phyloP scores from a whole-genome alignment of 1,140 invertebrate genomes.

The Cydia splendana region DNA sequence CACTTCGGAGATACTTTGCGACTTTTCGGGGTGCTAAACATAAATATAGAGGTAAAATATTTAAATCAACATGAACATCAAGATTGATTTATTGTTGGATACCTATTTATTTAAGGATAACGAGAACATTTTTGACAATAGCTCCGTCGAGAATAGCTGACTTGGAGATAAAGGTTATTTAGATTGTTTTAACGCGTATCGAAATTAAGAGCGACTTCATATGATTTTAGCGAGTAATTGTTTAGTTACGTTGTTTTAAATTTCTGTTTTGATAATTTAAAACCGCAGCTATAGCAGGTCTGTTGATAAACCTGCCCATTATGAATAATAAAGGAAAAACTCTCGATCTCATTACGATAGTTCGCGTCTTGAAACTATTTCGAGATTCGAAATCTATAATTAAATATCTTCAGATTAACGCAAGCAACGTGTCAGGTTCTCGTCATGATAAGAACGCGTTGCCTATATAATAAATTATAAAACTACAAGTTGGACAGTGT shows the following conservation, averaged over 20 bases:
- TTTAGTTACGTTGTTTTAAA: no score
- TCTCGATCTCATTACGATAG: background rate
- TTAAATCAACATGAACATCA: no score
- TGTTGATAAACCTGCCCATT: background rate
- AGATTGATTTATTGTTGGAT: no score
- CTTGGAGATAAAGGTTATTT: no score
- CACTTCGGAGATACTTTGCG: background rate
- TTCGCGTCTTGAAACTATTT: background rate
- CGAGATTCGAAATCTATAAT: background rate
- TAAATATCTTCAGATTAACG: background rate
- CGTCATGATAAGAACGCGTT: constrained; percentile 32
- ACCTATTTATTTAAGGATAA: no score
- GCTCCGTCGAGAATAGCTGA: no score
- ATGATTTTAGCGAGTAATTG: no score
- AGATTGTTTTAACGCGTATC: no score
- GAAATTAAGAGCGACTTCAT: no score
- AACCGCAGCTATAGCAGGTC: background rate
- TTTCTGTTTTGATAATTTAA: no score
- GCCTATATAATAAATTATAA: constrained; percentile 34
- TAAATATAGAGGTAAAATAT: background rate
- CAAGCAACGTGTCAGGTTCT: background rate
- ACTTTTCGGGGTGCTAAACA: background rate
- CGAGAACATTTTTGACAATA: no score
- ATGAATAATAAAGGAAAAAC: background rate
- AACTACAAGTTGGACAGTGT: constrained; percentile 58